Conservation (phyloP, 2,888 invertebrate genomes). For the Erebia aethiops region DNA sequence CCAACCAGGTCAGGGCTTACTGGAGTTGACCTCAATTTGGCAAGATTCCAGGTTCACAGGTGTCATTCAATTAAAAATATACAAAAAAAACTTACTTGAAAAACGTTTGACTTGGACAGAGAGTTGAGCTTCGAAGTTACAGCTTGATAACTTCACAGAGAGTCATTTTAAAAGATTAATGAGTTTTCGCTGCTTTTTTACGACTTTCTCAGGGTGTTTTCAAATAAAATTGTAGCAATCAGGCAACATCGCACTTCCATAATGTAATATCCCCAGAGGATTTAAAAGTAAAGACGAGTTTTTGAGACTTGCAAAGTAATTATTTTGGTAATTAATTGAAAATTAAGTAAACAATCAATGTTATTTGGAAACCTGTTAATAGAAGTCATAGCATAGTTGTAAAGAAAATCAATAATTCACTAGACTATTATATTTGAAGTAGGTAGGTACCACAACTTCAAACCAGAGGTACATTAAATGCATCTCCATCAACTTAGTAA, state of each 20-base stretch:
- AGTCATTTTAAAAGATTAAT: constrained; percentile 25
- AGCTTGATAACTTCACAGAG: constrained; percentile 13
- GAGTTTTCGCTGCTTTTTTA: constrained; percentile 22
- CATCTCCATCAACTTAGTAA: neutral
- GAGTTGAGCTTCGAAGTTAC: constrained; percentile 7
- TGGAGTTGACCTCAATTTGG: constrained; percentile 29
- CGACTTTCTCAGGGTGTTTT: neutral
- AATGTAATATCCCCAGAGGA: neutral
- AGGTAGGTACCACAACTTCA: neutral
- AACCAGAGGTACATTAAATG: neutral
- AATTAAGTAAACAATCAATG: neutral
- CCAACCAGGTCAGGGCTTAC: constrained; percentile 24
- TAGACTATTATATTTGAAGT: neutral
- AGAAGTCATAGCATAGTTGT: too few relatives aligned
- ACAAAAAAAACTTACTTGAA: constrained; percentile 19
- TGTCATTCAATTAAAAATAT: constrained; percentile 21
- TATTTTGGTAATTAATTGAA: neutral
- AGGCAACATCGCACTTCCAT: neutral
- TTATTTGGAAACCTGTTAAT: too few relatives aligned
- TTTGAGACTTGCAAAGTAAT: neutral
- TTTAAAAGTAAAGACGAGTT: neutral
- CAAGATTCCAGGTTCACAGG: constrained; percentile 20
- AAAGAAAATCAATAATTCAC: constrained; percentile 54
- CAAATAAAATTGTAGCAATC: neutral
- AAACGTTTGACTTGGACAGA: constrained; percentile 14